phyloP scores from a whole-genome alignment of 2,888 invertebrate species.

The Melitaea athalia region DNA sequence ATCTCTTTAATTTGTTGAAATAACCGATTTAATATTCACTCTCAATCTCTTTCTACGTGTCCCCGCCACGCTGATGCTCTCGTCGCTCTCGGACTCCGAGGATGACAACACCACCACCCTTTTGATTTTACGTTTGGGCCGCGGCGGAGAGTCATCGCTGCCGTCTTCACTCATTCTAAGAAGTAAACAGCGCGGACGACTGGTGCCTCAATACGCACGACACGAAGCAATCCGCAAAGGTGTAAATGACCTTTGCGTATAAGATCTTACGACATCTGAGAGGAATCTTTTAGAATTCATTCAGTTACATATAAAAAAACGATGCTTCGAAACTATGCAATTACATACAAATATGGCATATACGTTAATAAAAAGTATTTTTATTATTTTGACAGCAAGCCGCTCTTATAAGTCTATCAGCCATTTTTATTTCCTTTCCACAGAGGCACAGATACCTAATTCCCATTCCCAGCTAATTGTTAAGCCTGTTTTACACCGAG shows the following conservation, averaged over 20 bases:
- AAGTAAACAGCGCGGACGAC: conserved; percentile 51
- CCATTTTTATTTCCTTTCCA: conserved; percentile 77
- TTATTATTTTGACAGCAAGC: conserved; percentile 81
- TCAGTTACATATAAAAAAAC: conserved; percentile 51
- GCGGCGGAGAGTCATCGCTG: conserved; percentile 62
- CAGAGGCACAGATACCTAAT: conserved; percentile 36
- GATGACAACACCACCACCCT: conserved; percentile 65
- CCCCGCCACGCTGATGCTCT: conserved; percentile 62
- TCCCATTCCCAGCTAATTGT: neutral
- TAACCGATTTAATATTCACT: conserved; percentile 52
- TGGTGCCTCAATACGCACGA: conserved; percentile 58
- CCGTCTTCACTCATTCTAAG: conserved; percentile 71
- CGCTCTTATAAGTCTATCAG: conserved; percentile 73
- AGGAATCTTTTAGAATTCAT: conserved; percentile 55
- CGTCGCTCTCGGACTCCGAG: conserved; percentile 74
- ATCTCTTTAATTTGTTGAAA: neutral
- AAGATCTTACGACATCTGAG: conserved; percentile 52
- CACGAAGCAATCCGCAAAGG: conserved; percentile 72
- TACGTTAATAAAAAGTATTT: conserved; percentile 60
- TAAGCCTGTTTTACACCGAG: no score
- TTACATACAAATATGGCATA: conserved; percentile 52
- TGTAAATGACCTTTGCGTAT: conserved; percentile 72
- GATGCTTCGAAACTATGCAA: conserved; percentile 49
- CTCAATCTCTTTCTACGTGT: conserved; percentile 75
- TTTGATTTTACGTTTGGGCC: conserved; percentile 66